These are phyloP conservation scores for Icerya purchasi DNA, from an alignment of 2,888 invertebrate genomes.

Conservation along the genomic window DNA sequence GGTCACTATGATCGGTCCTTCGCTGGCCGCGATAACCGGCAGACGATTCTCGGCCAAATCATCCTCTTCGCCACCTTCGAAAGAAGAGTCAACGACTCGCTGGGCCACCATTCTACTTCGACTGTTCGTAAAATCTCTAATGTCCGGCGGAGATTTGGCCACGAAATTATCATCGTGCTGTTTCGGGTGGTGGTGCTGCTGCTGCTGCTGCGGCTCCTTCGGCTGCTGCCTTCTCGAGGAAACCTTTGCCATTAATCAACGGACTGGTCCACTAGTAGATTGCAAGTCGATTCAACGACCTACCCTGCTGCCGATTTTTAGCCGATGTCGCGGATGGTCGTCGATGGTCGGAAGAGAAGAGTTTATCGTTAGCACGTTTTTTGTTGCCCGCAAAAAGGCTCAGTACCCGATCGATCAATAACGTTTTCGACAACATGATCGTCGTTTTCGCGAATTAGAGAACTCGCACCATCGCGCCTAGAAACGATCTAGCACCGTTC, in stretches of 20 bases:
- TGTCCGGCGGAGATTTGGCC: slow-evolving; percentile 16
- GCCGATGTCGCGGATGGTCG: background rate
- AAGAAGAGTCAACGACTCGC: background rate
- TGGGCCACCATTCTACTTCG: background rate
- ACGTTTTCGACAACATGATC: no score
- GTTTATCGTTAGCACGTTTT: background rate
- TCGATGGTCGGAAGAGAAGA: background rate
- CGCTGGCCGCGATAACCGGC: slow-evolving; percentile 9
- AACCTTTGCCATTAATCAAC: background rate
- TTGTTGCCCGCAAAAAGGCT: no score
- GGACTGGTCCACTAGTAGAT: no score
- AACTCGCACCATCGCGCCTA: no score
- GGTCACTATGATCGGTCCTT: slow-evolving; percentile 13
- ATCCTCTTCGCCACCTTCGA: slow-evolving; percentile 3
- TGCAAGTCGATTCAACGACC: no score
- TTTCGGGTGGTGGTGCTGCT: no score
- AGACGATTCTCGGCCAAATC: slow-evolving; percentile 3
- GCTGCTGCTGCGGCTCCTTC: no score
- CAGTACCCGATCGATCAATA: no score
- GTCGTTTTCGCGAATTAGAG: no score
- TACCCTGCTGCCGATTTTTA: no score
- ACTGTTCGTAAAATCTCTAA: background rate
- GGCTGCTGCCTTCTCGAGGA: background rate
- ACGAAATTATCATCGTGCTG: slow-evolving; percentile 19
- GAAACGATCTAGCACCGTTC: no score